Evolutionary conservation across 2,113 vertebrate genomes (phyloP).

Genomic region (Bubo bubo): DNA sequence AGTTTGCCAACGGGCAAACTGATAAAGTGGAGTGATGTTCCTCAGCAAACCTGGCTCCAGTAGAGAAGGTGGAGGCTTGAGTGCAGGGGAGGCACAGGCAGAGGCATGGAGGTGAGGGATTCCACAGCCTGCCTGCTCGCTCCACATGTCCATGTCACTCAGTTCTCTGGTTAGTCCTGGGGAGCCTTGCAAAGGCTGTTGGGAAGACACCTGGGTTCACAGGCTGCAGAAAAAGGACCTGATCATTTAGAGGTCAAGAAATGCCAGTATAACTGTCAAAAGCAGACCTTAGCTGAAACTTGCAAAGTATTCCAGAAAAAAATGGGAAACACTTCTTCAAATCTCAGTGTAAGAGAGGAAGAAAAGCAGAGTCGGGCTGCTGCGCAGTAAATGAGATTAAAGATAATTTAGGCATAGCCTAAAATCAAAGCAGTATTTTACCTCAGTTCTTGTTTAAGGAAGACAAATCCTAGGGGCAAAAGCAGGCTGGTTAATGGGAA

Average conservation of each 20-base stretch:
- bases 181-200: not conserved
- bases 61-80: not conserved
- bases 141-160: accelerated
- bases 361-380: not conserved
- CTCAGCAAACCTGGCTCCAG: not conserved
- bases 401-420: slow-evolving; percentile 50
- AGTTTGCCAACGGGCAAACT: not conserved
- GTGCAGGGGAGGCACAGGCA: not conserved
- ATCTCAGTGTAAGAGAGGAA: not conserved
- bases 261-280: not conserved
- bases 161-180: not conserved
- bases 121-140: not conserved
- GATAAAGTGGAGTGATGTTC: not conserved
- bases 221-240: not conserved
- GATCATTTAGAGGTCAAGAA: not conserved
- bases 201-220: not conserved
- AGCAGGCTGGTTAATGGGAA: slow-evolving; percentile 12
- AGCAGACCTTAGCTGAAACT: not conserved
- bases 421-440: slow-evolving; percentile 58
- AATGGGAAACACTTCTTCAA: not conserved
- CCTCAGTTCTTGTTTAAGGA: slow-evolving; percentile 31
- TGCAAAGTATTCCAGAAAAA: not conserved
- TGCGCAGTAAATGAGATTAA: slow-evolving; percentile 20
- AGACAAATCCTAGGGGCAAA: slow-evolving; percentile 50
- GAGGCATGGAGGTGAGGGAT: not conserved